Base-by-base conservation (phyloP, 2,797 vertebrate genomes). In the Ceyx erithaca region DNA sequence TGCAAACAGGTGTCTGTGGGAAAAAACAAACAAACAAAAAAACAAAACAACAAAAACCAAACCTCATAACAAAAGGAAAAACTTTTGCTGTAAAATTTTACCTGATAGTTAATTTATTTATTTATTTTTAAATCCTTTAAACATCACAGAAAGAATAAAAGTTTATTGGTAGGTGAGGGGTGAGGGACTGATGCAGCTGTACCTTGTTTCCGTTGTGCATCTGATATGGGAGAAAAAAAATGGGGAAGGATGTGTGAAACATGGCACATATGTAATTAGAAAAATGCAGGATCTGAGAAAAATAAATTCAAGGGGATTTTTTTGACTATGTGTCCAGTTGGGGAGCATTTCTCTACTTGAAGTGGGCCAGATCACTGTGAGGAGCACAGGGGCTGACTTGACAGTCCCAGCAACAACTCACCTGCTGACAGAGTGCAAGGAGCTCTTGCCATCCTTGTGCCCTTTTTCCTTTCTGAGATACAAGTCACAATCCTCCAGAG, bases 351-450 rank as follows among this genome's bases (percentile, higher is more conserved):
- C 26, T 90, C 19, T 75, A 26, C 54, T 73, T 82, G 66, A 94
- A 87, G 12, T 0, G 3, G 89, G 26, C 23, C 86, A 89, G 58
- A 64, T 52, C 4, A 0, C 43, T 62, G 46, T 70, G 57, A 92
- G 67, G 57, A 67, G 54, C 70, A 26, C 17, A 82, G 62, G 3
- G 21, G 4, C 21, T 68, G 26, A 48, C 31, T 67, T 54, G 22
- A 55, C 0, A 0, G 12, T 72, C 25, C 30, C 33, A 20, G n/a
- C 0, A 3, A 70, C 31, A 63, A 9, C 6, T 55, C 1, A 0
- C 12, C 43, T 70, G 41, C 23, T 63, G 52, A 70, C 13, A 64
- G 66, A 68, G 35, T 21, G 18, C 35, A 63, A 80, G 41, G n/a
- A 92, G 4, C 10, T 59, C 23, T 61, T 61, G 54, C 14, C 22